Percentiles rank a stretch among this genome's conserved stretches.
phyloP scores from a whole-genome alignment of 2,888 invertebrate genomes.

The Eudasyphora cyanicolor region DNA sequence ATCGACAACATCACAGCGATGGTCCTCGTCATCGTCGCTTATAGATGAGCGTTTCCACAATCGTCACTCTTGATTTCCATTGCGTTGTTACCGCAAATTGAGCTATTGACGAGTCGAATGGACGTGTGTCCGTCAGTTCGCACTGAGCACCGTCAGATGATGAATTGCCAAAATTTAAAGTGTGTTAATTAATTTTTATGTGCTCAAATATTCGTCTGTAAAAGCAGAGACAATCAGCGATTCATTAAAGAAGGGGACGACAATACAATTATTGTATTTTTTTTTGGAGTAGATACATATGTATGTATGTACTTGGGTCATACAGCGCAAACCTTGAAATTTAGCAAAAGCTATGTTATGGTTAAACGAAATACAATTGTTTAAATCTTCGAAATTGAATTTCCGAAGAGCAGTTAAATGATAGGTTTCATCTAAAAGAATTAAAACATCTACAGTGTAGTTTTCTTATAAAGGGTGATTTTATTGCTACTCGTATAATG shows the following conservation, averaged over 20 bases:
- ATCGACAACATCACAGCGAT: constrained; percentile 40
- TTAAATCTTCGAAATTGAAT: no score
- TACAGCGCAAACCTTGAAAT: no score
- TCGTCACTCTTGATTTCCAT: not conserved
- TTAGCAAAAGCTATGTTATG: no score
- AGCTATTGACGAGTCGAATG: not conserved
- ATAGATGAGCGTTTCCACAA: not conserved
- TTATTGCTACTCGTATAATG: no score
- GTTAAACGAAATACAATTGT: no score
- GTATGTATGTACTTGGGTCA: no score
- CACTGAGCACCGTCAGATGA: not conserved
- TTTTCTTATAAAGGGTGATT: no score
- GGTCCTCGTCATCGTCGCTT: no score
- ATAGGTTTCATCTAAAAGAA: no score
- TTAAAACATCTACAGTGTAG: no score
- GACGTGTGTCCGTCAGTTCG: not conserved
- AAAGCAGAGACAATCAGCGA: not conserved
- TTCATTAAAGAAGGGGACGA: not conserved
- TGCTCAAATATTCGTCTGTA: not conserved
- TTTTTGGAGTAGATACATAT: no score
- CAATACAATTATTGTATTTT: not conserved
- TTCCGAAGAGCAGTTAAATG: no score
- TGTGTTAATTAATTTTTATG: not conserved
- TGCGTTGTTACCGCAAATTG: not conserved
- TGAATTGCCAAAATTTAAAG: constrained; percentile 18